phyloP scores from a whole-genome alignment of 2,888 invertebrate genomes.

The Liopterus haemorrhoidalis region DNA sequence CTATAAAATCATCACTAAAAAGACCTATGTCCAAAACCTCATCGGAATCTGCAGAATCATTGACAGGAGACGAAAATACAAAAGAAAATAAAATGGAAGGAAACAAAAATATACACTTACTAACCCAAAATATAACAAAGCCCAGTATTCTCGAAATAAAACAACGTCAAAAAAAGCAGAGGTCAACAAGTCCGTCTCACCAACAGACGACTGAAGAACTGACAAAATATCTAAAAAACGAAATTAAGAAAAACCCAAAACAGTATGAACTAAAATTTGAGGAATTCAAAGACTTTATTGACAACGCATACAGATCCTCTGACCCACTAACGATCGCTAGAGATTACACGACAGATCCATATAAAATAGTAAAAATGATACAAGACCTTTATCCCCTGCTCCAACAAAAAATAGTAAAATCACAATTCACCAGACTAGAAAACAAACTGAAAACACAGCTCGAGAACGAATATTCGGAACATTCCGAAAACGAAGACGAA shows the following conservation, averaged over 20 bases:
- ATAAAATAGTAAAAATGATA: constrained; percentile 6
- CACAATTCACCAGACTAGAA: constrained; percentile 6
- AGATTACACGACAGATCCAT: background rate
- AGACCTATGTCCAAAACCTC: background rate
- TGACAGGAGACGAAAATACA: no score
- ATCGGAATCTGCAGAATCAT: background rate
- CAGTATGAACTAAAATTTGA: constrained; percentile 6
- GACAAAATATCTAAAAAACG: background rate
- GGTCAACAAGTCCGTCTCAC: background rate
- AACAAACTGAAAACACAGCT: constrained; percentile 1
- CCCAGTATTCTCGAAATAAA: background rate
- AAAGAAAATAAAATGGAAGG: no score
- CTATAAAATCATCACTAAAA: background rate
- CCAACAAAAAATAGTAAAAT: constrained; percentile 5
- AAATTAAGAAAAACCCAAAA: background rate
- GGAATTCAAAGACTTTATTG: constrained; percentile 8
- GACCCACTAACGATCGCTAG: constrained; percentile 1
- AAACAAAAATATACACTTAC: background rate
- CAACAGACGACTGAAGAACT: no score
- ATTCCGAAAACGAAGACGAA: no score
- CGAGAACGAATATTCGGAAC: no score
- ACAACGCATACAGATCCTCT: background rate
- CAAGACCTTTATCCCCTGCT: constrained; percentile 1
- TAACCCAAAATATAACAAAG: background rate
- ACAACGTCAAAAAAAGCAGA: constrained; percentile 1